Percentiles rank a stretch among this genome's conserved stretches.
These are phyloP conservation scores for Eolophus roseicapilla DNA, from an alignment of 2,113 vertebrate species.

Conservation along the genomic window DNA sequence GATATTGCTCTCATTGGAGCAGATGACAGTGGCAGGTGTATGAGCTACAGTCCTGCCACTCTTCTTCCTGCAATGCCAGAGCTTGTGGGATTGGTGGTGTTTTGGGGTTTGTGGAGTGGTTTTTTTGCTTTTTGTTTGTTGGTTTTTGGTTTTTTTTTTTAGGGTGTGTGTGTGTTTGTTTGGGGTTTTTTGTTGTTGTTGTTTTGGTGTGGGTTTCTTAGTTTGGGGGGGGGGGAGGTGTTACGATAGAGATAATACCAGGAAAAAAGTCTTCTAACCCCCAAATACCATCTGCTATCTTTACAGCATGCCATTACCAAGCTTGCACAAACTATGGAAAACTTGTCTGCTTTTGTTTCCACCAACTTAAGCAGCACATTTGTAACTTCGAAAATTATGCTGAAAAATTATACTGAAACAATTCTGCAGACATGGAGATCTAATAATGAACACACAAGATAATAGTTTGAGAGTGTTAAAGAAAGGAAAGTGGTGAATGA, in stretches of 20 bases:
- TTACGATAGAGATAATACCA: not conserved
- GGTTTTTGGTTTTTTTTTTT: not conserved
- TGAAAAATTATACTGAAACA: not conserved
- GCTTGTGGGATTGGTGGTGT: not conserved
- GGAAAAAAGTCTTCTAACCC: not conserved
- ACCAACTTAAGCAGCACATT: not conserved
- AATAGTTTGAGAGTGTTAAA: conserved; percentile 29
- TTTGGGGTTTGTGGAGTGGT: not conserved
- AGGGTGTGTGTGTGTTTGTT: not conserved
- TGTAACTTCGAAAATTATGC: not conserved
- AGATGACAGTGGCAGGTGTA: conserved; percentile 2
- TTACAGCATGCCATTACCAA: not conserved
- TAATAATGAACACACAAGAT: conserved; percentile 26
- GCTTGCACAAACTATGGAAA: not conserved
- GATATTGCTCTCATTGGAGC: not conserved
- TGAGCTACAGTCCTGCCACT: not conserved
- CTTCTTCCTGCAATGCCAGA: not conserved
- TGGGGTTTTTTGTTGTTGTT: not conserved
- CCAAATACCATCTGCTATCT: not conserved
- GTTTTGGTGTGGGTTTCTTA: not conserved
- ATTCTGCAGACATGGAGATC: not conserved
- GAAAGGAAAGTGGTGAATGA: not conserved
- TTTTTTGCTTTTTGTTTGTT: not conserved
- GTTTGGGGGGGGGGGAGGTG: not conserved
- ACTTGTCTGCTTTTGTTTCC: not conserved